Conservation (phyloP, 2,888 invertebrate genomes). For the Margaritifera margaritifera region DNA sequence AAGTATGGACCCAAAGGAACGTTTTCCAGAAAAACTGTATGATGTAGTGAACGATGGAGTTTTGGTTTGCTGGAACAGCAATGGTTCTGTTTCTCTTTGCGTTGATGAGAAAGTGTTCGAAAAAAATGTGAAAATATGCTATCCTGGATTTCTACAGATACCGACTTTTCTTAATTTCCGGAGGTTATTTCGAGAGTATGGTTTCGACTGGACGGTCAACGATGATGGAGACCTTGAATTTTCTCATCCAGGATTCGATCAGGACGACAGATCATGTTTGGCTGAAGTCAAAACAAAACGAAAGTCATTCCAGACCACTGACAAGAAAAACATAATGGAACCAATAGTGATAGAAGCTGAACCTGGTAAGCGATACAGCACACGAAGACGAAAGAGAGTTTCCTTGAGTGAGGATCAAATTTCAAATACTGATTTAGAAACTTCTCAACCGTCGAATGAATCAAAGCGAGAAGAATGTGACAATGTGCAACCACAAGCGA, state of each 20-base stretch:
- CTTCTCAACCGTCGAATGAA: too few relatives aligned
- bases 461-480: not conserved
- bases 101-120: conserved; percentile 55
- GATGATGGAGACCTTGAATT: conserved; percentile 54
- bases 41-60: conserved; percentile 58
- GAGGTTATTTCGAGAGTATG: conserved; percentile 67
- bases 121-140: conserved; percentile 55
- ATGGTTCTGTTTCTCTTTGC: conserved; percentile 48
- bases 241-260: conserved; percentile 55
- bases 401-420: not conserved
- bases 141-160: conserved; percentile 68
- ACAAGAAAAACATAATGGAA: not conserved
- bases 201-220: conserved; percentile 57
- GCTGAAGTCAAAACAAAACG: conserved; percentile 40
- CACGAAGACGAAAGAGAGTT: conserved; percentile 23
- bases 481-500: not conserved
- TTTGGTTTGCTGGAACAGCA: conserved; percentile 56
- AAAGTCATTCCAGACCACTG: conserved; percentile 28
- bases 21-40: conserved; percentile 61
- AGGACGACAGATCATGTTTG: conserved; percentile 45
- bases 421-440: not conserved
- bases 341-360: conserved; percentile 19
- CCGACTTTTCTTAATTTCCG: conserved; percentile 63
- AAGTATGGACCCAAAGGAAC: conserved; percentile 48
- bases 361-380: conserved; percentile 21